Evolutionary conservation across 2,797 vertebrate species (phyloP).

Genomic region (Taenioides sp.): DNA sequence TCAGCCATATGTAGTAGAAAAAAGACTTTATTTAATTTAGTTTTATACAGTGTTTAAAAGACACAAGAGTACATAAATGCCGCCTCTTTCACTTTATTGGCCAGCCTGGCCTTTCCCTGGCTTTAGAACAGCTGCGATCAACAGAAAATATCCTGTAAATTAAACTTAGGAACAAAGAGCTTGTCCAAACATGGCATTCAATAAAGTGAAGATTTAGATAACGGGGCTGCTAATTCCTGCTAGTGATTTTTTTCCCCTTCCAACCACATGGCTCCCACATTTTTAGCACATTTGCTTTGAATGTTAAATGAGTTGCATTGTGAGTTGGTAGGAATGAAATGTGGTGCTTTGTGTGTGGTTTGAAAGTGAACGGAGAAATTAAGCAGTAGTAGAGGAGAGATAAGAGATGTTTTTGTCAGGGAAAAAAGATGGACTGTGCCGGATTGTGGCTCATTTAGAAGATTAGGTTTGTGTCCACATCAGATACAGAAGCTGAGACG

Average conservation of each 20-base stretch:
- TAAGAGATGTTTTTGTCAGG: constrained; percentile 24
- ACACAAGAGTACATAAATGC: constrained; percentile 13
- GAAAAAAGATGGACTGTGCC: constrained; percentile 42
- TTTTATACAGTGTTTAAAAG: constrained; percentile 4
- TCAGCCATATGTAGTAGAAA: constrained; percentile 8
- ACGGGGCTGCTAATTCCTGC: constrained; percentile 41
- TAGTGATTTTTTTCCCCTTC: constrained; percentile 29
- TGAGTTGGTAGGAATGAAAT: constrained; percentile 34
- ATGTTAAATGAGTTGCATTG: constrained; percentile 56
- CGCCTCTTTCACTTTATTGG: constrained; percentile 2
- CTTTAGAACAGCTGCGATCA: constrained; percentile 38
- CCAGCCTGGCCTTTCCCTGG: constrained; percentile 4
- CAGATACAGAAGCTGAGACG: constrained; percentile 27
- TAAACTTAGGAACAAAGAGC: constrained; percentile 49
- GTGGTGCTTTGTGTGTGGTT: constrained; percentile 18
- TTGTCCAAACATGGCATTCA: constrained; percentile 57
- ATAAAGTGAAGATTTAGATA: constrained; percentile 60
- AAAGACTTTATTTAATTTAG: constrained; percentile 3
- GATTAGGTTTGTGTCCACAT: constrained; percentile 25
- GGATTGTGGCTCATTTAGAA: constrained; percentile 24
- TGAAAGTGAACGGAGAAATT: constrained; percentile 43
- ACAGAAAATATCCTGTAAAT: constrained; percentile 48
- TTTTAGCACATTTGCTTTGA: constrained; percentile 53
- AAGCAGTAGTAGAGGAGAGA: constrained; percentile 6
- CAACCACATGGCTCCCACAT: constrained; percentile 35